A percentile compares a stretch with the other conserved stretches of the same genome.
Conservation (phyloP, 2,888 invertebrate species). For the Entomobrya multifasciata region DNA sequence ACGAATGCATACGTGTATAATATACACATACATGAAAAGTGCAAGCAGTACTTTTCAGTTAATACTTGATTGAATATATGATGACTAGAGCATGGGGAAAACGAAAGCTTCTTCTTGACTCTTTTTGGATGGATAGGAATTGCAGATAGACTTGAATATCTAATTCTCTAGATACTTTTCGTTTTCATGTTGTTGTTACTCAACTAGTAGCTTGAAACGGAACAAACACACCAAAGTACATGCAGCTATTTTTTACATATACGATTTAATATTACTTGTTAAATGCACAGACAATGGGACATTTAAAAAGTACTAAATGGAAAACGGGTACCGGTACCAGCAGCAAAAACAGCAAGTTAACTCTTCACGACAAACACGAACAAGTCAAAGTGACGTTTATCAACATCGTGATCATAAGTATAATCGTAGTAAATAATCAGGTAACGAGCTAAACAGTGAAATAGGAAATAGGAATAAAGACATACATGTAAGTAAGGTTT, state of each 20-base stretch:
- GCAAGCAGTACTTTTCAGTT: too few relatives aligned
- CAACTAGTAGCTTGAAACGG: constrained; percentile 22
- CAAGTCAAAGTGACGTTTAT: constrained; percentile 63
- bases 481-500: too few relatives aligned
- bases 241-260: neutral
- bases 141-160: constrained; percentile 44
- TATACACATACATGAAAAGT: too few relatives aligned
- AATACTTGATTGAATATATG: too few relatives aligned
- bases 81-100: too few relatives aligned
- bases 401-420: constrained; percentile 33
- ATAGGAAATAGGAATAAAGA: too few relatives aligned
- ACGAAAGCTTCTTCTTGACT: neutral
- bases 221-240: neutral
- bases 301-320: constrained; percentile 30
- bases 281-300: constrained; percentile 24
- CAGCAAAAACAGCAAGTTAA: constrained; percentile 34
- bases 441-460: constrained; percentile 42
- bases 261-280: constrained; percentile 22
- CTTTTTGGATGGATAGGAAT: constrained; percentile 30
- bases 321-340: constrained; percentile 31
- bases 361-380: constrained; percentile 68
- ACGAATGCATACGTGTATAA: too few relatives aligned
- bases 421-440: constrained; percentile 59
- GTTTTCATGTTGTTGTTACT: neutral
- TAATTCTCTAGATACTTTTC: constrained; percentile 50